Conservation (phyloP, 2,113 vertebrate species). For the Ailuropoda melanoleuca region DNA sequence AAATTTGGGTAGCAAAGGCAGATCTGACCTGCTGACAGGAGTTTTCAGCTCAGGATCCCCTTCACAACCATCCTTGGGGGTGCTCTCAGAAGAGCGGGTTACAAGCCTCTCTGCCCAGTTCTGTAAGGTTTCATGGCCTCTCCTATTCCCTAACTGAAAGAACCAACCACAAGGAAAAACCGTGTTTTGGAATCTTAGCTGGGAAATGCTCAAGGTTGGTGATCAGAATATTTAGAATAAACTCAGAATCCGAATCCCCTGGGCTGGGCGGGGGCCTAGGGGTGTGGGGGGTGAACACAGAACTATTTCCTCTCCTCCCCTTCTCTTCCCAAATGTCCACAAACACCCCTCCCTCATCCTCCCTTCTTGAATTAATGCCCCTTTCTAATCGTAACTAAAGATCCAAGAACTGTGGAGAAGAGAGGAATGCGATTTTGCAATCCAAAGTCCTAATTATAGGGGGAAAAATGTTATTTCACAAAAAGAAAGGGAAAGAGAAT, state of each 20-base stretch:
- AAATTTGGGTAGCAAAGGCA: neutral
- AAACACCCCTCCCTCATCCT: neutral
- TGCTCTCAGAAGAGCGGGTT: neutral
- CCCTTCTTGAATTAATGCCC: slow-evolving; percentile 34
- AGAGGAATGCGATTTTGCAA: slow-evolving; percentile 67
- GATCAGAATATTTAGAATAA: slow-evolving; percentile 29
- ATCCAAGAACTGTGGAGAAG: slow-evolving; percentile 27
- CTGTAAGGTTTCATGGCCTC: neutral
- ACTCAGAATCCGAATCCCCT: neutral
- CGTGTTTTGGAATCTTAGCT: neutral
- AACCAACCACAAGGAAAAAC: slow-evolving; percentile 3
- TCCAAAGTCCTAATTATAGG: slow-evolving; percentile 49
- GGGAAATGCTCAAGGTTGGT: slow-evolving; percentile 5
- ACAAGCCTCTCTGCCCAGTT: neutral
- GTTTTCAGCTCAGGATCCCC: neutral
- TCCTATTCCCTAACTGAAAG: neutral
- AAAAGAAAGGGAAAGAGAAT: slow-evolving; percentile 18
- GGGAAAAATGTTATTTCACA: slow-evolving; percentile 21
- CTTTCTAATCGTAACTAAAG: slow-evolving; percentile 48
- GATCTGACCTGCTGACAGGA: accelerated
- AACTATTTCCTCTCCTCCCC: slow-evolving; percentile 37
- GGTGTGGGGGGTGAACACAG: neutral
- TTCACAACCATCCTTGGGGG: neutral
- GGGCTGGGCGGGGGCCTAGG: neutral
- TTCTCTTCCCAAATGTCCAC: neutral